A percentile compares a stretch with the other conserved stretches of the same genome.
Conservation (phyloP, 2,113 vertebrate species). For the Pogona vitticeps region DNA sequence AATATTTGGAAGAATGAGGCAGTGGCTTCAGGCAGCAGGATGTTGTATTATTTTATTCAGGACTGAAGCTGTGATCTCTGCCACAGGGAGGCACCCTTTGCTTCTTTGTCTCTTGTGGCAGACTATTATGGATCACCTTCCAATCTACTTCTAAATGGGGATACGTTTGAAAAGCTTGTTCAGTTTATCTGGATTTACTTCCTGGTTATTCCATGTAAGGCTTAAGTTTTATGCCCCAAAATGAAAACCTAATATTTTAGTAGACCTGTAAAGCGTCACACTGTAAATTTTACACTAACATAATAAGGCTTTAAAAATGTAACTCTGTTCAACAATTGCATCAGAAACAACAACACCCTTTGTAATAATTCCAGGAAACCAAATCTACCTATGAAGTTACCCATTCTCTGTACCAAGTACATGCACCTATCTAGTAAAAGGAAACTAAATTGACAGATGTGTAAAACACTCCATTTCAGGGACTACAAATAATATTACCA, state of each 20-base stretch:
- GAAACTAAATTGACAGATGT: slow-evolving; percentile 7
- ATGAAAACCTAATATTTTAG: background rate
- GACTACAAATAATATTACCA: slow-evolving; percentile 55
- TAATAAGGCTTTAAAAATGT: background rate
- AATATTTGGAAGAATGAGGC: background rate
- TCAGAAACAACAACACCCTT: background rate
- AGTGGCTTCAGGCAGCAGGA: background rate
- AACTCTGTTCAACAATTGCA: background rate
- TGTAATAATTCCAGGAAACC: background rate
- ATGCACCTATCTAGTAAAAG: slow-evolving; percentile 19
- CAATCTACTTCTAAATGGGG: no score
- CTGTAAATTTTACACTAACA: background rate
- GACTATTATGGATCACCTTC: no score
- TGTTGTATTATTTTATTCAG: background rate
- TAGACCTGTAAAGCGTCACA: background rate
- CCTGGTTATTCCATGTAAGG: background rate
- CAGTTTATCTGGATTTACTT: background rate
- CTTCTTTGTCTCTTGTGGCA: no score
- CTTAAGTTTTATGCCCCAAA: no score
- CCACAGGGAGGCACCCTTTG: no score
- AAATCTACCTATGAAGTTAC: background rate
- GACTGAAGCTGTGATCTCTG: no score
- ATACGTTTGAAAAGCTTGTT: background rate
- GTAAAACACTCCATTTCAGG: slow-evolving; percentile 32
- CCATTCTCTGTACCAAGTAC: slow-evolving; percentile 13